phyloP scores from a whole-genome alignment of 1,140 invertebrate genomes.

The Alviniconcha marisindica region DNA sequence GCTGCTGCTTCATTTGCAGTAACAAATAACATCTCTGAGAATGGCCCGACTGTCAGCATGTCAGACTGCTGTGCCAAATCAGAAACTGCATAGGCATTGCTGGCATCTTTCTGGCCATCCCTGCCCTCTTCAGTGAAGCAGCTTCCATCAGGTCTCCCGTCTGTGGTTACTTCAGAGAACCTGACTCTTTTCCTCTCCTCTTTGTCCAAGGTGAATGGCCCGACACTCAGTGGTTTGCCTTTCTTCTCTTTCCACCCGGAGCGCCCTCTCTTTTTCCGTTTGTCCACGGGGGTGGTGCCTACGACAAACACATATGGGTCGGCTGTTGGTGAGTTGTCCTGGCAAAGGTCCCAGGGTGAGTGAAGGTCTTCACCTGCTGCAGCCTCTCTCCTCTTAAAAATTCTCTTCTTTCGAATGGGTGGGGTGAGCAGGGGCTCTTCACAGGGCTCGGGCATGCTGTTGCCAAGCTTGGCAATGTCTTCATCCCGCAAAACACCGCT shows the following conservation, averaged over 20 bases:
- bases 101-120: neutral
- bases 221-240: neutral
- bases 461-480: too few relatives aligned
- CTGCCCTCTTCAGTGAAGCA: neutral
- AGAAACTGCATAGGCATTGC: neutral
- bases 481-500: too few relatives aligned
- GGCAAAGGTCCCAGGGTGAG: neutral
- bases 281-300: slow-evolving; percentile 30
- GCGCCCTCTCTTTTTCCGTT: slow-evolving; percentile 13
- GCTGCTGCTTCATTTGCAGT: neutral
- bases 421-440: slow-evolving; percentile 29
- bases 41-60: neutral
- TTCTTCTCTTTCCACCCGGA: slow-evolving; percentile 24
- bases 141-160: neutral
- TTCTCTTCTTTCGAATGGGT: slow-evolving; percentile 22
- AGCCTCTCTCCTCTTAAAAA: slow-evolving; percentile 33
- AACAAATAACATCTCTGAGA: neutral
- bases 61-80: neutral
- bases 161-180: neutral
- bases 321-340: neutral
- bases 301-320: slow-evolving; percentile 43
- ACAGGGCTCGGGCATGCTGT: neutral
- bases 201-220: neutral
- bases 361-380: too few relatives aligned
- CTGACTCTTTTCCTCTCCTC: neutral